Evolutionary conservation across 2,797 vertebrate genomes (phyloP).

Genomic region (Buceros bicornis): DNA sequence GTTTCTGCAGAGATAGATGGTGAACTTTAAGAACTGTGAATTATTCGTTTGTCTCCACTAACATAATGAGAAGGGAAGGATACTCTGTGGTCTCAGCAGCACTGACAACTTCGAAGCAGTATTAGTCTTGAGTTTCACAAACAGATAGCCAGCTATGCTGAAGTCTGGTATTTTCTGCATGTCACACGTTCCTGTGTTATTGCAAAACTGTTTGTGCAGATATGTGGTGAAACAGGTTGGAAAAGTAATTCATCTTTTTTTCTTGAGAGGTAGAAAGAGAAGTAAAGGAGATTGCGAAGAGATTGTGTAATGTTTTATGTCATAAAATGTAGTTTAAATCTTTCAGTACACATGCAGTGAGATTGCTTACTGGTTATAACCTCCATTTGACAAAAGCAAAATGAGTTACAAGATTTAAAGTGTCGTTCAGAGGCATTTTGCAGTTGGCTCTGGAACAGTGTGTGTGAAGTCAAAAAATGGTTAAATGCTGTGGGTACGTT

Average conservation of each 20-base stretch:
- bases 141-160: neutral
- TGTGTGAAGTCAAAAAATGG: neutral
- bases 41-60: neutral
- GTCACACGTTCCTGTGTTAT: neutral
- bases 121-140: neutral
- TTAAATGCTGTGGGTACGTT: neutral
- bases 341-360: neutral
- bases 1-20: neutral
- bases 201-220: neutral
- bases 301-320: neutral
- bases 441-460: neutral
- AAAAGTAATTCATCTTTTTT: neutral
- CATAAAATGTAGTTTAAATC: neutral
- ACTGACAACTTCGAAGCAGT: rapidly evolving
- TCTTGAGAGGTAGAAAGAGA: neutral
- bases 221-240: neutral
- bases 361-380: neutral
- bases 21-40: neutral
- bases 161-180: neutral
- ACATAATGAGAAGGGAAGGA: neutral
- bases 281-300: neutral
- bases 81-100: neutral
- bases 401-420: neutral
- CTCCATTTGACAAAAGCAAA: neutral
- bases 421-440: neutral